Conservation (phyloP, 2,113 vertebrate genomes). For the Mustelus asterias region DNA sequence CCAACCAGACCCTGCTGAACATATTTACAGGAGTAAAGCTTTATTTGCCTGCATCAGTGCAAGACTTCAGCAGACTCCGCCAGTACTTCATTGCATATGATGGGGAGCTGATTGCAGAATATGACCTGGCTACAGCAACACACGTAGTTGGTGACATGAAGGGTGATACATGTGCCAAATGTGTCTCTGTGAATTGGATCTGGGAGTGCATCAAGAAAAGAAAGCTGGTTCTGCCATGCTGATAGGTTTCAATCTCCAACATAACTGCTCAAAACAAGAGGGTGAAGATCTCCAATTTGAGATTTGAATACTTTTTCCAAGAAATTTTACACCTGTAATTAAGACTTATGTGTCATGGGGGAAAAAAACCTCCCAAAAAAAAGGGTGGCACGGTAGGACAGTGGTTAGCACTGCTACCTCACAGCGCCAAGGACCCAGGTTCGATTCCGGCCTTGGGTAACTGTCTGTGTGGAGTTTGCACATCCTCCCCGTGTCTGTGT, state of each 20-base stretch:
- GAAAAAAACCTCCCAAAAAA: too few species aligned
- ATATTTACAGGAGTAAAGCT: conserved; percentile 92
- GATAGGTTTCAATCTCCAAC: conserved; percentile 38
- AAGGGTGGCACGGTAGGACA: too few species aligned
- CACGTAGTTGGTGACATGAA: conserved; percentile 65
- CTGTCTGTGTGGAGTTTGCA: too few species aligned
- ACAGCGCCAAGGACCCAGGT: too few species aligned
- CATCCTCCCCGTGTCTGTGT: too few species aligned
- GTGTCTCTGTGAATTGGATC: conserved; percentile 77
- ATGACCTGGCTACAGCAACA: conserved; percentile 69
- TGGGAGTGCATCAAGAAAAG: conserved; percentile 89
- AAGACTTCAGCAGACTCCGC: conserved; percentile 64
- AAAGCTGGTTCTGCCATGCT: conserved; percentile 75
- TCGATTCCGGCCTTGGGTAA: too few species aligned
- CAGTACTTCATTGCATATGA: conserved; percentile 89
- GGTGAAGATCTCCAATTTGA: neutral
- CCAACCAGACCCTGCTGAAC: conserved; percentile 79
- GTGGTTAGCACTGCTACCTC: too few species aligned
- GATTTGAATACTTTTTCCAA: too few species aligned
- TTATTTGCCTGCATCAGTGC: conserved; percentile 64
- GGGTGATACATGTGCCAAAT: conserved; percentile 56
- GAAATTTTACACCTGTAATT: neutral
- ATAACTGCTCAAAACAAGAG: neutral
- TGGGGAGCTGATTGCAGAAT: conserved; percentile 78
- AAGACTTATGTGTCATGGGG: neutral